Conservation (phyloP, 2,113 vertebrate species). For the Rhabdomys dilectus region DNA sequence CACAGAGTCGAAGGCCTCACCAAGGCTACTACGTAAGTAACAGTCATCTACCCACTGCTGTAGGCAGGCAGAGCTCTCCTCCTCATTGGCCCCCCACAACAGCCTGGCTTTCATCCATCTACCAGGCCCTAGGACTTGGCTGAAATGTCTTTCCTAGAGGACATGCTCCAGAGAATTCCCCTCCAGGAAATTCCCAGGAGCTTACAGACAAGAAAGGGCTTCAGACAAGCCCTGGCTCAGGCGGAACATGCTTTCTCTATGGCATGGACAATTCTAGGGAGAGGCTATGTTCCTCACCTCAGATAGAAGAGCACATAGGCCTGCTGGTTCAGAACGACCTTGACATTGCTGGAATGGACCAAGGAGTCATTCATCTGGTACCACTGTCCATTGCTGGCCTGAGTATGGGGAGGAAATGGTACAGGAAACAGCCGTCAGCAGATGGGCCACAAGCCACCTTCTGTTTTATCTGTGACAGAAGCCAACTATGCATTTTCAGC, state of each 20-base stretch:
- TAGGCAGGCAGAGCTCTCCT: rapidly evolving
- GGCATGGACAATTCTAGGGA: rapidly evolving
- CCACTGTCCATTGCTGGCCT: slow-evolving; percentile 99
- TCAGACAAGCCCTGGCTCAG: neutral
- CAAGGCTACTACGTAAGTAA: neutral
- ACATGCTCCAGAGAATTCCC: rapidly evolving
- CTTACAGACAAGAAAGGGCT: neutral
- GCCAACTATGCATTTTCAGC: neutral
- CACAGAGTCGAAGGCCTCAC: neutral
- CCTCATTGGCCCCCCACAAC: neutral
- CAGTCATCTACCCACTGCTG: rapidly evolving
- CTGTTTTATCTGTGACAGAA: neutral
- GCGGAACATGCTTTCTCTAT: neutral
- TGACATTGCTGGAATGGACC: slow-evolving; percentile 95
- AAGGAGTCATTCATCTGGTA: slow-evolving; percentile 98
- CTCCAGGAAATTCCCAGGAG: no score
- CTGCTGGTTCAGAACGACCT: slow-evolving; percentile 98
- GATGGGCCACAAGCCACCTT: neutral
- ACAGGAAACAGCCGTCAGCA: neutral
- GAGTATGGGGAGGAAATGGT: neutral
- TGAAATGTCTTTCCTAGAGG: neutral
- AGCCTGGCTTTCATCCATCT: neutral
- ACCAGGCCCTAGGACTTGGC: no score
- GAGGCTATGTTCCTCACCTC: slow-evolving; percentile 84
- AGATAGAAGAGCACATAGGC: slow-evolving; percentile 98